Evolutionary conservation across 2,113 vertebrate species (phyloP).

Genomic region (Alouatta palliata): DNA sequence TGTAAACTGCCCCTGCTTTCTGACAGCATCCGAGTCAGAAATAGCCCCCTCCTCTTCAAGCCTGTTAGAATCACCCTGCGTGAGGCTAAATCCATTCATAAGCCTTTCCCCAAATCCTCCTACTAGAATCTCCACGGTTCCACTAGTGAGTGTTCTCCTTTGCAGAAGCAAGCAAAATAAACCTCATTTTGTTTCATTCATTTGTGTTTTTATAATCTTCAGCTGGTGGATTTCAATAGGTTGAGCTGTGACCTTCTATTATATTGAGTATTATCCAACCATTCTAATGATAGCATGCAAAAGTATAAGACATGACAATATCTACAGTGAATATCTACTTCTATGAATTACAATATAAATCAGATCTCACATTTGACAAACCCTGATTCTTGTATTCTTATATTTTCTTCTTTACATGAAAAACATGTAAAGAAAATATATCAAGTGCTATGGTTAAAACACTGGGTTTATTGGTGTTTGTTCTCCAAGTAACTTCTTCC

Average conservation of each 20-base stretch:
- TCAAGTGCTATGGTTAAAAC: not conserved
- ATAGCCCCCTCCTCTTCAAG: not conserved
- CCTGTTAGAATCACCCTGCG: not conserved
- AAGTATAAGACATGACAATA: not conserved
- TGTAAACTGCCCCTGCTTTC: not conserved
- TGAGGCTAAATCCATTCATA: not conserved
- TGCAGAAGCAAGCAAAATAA: no score
- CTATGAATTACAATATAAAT: not conserved
- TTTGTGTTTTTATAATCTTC: not conserved
- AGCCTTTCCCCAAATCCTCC: not conserved
- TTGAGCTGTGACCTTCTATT: not conserved
- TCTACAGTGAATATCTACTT: not conserved
- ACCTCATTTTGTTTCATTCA: not conserved
- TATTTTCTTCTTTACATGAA: not conserved
- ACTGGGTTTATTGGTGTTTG: not conserved
- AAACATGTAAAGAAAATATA: not conserved
- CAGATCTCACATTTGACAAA: not conserved
- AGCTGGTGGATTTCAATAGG: not conserved
- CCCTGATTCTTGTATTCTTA: not conserved
- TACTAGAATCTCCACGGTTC: not conserved
- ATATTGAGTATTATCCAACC: not conserved
- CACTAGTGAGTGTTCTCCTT: not conserved
- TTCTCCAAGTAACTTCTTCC: not conserved
- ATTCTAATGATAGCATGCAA: not conserved
- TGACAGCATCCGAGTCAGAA: not conserved